phyloP scores from a whole-genome alignment of 2,888 invertebrate species.

The Limnephilus lunatus region DNA sequence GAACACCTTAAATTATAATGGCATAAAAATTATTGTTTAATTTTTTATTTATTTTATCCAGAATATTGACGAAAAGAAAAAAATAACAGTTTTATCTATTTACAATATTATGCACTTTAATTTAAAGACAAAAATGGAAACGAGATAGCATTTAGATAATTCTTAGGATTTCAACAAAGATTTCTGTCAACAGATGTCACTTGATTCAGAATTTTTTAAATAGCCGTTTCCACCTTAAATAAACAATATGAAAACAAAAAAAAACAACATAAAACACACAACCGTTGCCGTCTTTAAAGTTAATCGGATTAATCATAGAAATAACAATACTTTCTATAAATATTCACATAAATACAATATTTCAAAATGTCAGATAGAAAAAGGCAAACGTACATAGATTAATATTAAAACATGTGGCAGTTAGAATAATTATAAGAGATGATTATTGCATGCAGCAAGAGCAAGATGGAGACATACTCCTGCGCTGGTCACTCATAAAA shows the following conservation, averaged over 20 bases:
- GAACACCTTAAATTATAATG: conserved; percentile 36
- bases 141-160: not conserved
- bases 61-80: not conserved
- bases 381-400: conserved; percentile 7
- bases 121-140: not conserved
- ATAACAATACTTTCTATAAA: not conserved
- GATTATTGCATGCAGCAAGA: conserved; percentile 61
- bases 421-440: not conserved
- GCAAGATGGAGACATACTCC: conserved; percentile 53
- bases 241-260: conserved; percentile 12
- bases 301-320: conserved; percentile 14
- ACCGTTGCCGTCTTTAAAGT: conserved; percentile 24
- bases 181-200: conserved; percentile 2
- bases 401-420: conserved; percentile 25
- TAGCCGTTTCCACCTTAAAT: not conserved
- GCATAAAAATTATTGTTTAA: not conserved
- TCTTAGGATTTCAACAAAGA: conserved; percentile 2
- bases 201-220: not conserved
- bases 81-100: not conserved
- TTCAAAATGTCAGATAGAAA: conserved; percentile 10
- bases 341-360: conserved; percentile 14
- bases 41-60: not conserved
- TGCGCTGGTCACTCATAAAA: conserved; percentile 28
- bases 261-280: conserved; percentile 31
- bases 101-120: not conserved